Base-by-base conservation (phyloP, 2,888 invertebrate genomes). In the Andrena bicolor region DNA sequence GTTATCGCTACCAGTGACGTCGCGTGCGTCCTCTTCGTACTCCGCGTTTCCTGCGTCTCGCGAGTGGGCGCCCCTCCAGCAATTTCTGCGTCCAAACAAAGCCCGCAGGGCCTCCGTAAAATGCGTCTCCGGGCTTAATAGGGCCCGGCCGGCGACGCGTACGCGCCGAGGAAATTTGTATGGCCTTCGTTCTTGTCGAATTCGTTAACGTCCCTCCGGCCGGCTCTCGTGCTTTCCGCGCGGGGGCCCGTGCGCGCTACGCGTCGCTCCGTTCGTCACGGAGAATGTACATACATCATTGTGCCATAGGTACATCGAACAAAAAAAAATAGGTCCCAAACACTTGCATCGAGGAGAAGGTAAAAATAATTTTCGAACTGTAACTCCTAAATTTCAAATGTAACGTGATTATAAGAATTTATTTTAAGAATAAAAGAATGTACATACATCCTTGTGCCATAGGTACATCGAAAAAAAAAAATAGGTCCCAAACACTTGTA, bases 51-150 rank as follows among this genome's bases (percentile, higher is more conserved):
- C 89, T 88, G 88, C 84, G 82, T 83, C 83, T 86, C 63, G 87
- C 84, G 90, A 90, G 91, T 92, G 92, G 91, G 92, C 91, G 92
- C 85, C 90, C 89, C 92, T 89, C 85, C 80, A 70, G 76, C 76
- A 76, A 74, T 90, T 91, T 92, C 91, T 92, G 92, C 91, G 92
- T 92, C 84, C 92, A 91, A 92, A 92, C 91, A 91, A 91, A 90
- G 82, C 66, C 58, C 58, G 63, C 76, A 71, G 75, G 63, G 49
- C 51, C 70, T 64, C 56, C 58, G 80, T 66, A 87, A 89, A 88
- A 76, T 68, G 82, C 83, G 80, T 82, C 74, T 76, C 70, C 73
- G 66, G 20, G 35, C 51, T 85, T 78, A 71, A 68, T 78, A 20
- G 60, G 26, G 41, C 41, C 61, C 72, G 56, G 51, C 65, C 69